Conservation (phyloP, 1,140 invertebrate genomes). For the Amphibalanus amphitrite region DNA sequence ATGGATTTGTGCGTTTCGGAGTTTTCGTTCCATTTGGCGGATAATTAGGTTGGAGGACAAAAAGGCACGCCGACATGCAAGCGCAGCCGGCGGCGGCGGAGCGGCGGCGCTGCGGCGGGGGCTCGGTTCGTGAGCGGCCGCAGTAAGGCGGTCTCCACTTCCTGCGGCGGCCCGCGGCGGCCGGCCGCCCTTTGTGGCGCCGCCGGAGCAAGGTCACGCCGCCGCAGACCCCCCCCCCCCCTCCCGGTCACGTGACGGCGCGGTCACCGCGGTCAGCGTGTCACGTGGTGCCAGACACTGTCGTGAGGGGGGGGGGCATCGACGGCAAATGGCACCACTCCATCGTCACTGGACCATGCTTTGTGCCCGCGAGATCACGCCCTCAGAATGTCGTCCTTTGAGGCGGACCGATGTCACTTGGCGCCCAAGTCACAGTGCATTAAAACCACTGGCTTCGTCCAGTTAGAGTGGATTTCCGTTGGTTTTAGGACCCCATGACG, state of each 20-base stretch:
- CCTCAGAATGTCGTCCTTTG: not conserved
- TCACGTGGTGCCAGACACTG: not conserved
- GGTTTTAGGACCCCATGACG: not conserved
- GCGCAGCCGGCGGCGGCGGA: not conserved
- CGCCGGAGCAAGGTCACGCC: not conserved
- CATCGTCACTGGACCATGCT: not conserved
- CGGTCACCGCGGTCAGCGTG: too few species aligned
- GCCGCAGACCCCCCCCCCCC: too few species aligned
- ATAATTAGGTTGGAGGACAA: not conserved
- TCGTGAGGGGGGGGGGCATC: not conserved
- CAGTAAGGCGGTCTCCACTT: not conserved
- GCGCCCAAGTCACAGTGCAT: not conserved
- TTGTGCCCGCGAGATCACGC: not conserved
- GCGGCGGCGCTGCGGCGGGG: too few species aligned
- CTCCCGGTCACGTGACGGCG: too few species aligned
- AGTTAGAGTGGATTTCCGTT: not conserved
- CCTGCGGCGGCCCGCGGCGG: not conserved
- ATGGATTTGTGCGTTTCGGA: constrained; percentile 1
- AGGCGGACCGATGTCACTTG: not conserved
- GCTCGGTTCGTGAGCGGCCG: not conserved
- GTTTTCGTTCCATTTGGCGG: constrained; percentile 1
- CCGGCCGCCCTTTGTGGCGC: too few species aligned
- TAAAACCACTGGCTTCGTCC: not conserved
- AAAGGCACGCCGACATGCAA: not conserved
- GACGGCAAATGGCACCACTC: not conserved